phyloP scores from a whole-genome alignment of 2,113 vertebrate genomes.

The Empidonax alnorum region DNA sequence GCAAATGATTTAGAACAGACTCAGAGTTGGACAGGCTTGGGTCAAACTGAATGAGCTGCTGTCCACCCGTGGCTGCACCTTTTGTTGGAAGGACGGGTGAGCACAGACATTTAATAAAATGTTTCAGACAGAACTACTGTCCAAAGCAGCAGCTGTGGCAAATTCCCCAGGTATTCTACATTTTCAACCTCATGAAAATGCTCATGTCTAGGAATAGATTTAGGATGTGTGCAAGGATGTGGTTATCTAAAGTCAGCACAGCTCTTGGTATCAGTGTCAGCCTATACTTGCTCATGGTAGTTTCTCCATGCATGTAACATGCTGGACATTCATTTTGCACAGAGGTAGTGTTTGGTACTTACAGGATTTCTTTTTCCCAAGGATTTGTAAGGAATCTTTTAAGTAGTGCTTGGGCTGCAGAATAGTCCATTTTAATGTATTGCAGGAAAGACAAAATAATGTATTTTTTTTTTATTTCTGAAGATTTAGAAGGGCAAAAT shows the following conservation, averaged over 20 bases:
- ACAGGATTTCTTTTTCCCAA: not conserved
- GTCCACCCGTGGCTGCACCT: constrained; percentile 44
- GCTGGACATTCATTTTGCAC: not conserved
- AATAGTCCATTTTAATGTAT: not conserved
- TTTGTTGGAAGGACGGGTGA: not conserved
- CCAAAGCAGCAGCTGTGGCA: not conserved
- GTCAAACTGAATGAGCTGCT: constrained; percentile 4
- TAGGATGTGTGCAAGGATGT: not conserved
- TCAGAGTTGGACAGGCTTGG: not conserved
- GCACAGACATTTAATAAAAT: not conserved
- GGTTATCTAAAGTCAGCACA: not conserved
- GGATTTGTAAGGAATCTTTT: not conserved
- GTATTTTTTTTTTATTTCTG: not conserved
- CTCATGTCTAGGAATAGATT: not conserved
- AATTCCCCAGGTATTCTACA: not conserved
- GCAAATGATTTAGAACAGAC: constrained; percentile 32
- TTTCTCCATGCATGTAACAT: not conserved
- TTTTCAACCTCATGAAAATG: not conserved
- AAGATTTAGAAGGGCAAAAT: not conserved
- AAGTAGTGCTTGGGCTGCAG: not conserved
- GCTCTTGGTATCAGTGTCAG: not conserved
- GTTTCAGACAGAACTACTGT: not conserved
- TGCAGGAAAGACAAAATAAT: not conserved
- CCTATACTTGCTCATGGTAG: not conserved
- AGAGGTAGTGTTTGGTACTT: not conserved